These are phyloP conservation scores for Myotis vivesi DNA, from an alignment of 2,797 vertebrate species.

Conservation along the genomic window DNA sequence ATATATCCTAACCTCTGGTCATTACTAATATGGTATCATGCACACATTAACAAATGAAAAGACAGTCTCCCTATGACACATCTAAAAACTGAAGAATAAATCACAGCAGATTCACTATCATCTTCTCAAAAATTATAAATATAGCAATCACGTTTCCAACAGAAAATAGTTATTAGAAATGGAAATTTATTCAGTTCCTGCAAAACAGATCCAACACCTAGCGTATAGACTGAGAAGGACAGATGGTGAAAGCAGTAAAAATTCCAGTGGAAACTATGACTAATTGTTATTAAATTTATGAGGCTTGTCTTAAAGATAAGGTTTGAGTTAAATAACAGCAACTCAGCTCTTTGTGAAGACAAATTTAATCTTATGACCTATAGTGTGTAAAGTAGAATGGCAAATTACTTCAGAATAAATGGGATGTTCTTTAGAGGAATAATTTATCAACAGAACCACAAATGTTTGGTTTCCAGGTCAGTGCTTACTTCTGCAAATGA, in stretches of 20 bases:
- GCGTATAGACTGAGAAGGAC: slow-evolving; percentile 64
- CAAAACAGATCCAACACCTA: background rate
- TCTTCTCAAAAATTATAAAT: background rate
- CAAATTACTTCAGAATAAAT: background rate
- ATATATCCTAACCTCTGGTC: background rate
- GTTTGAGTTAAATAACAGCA: slow-evolving; percentile 46
- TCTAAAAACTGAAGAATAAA: background rate
- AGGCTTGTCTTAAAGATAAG: slow-evolving; percentile 58
- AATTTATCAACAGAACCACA: slow-evolving; percentile 17
- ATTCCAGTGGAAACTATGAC: slow-evolving; percentile 75
- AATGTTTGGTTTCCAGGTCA: background rate
- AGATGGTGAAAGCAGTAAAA: slow-evolving; percentile 67
- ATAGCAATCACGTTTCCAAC: background rate
- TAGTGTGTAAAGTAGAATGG: background rate
- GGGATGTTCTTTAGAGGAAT: background rate
- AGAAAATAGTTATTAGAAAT: background rate
- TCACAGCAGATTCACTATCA: background rate
- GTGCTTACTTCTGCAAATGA: background rate
- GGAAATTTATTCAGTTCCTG: background rate
- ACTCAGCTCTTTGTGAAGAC: slow-evolving; percentile 9
- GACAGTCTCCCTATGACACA: background rate
- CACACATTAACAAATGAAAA: background rate
- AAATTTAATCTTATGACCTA: slow-evolving; percentile 39
- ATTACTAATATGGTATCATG: background rate
- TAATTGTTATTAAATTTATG: slow-evolving; percentile 76